Evolutionary conservation across 2,113 vertebrate species (phyloP).

Genomic region (Synchiropus splendidus): DNA sequence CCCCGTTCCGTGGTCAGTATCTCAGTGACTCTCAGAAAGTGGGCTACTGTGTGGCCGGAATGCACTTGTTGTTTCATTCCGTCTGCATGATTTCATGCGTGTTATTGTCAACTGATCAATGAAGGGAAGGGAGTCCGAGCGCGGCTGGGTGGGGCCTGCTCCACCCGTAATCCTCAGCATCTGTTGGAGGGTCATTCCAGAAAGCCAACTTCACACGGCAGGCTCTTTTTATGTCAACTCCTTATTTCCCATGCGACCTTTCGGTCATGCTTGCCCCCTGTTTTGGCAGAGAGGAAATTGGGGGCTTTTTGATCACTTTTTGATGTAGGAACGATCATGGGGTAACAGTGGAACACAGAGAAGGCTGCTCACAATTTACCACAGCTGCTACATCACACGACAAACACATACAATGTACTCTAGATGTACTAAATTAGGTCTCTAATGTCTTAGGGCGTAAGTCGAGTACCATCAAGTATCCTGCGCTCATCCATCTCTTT

Average conservation of each 20-base stretch:
- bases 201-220: conserved; percentile 34
- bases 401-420: no score
- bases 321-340: conserved; percentile 2
- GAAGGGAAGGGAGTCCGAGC: conserved; percentile 48
- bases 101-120: conserved; percentile 61
- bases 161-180: conserved; percentile 41
- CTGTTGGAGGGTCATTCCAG: conserved; percentile 28
- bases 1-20: conserved; percentile 42
- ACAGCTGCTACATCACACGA: neutral
- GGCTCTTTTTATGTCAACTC: conserved; percentile 3
- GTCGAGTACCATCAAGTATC: no score
- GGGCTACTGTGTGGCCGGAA: conserved; percentile 20
- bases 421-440: no score
- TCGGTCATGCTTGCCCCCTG: conserved; percentile 4
- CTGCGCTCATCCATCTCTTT: no score
- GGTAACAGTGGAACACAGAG: conserved; percentile 4
- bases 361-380: neutral
- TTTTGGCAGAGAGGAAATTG: conserved; percentile 12
- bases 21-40: conserved; percentile 11
- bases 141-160: conserved; percentile 34
- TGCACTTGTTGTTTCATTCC: conserved; percentile 17
- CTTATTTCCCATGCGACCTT: conserved; percentile 8
- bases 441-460: no score
- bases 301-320: conserved; percentile 18
- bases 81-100: conserved; percentile 29